Base-by-base conservation (phyloP, 2,888 invertebrate genomes). In the Tachina grossa region DNA sequence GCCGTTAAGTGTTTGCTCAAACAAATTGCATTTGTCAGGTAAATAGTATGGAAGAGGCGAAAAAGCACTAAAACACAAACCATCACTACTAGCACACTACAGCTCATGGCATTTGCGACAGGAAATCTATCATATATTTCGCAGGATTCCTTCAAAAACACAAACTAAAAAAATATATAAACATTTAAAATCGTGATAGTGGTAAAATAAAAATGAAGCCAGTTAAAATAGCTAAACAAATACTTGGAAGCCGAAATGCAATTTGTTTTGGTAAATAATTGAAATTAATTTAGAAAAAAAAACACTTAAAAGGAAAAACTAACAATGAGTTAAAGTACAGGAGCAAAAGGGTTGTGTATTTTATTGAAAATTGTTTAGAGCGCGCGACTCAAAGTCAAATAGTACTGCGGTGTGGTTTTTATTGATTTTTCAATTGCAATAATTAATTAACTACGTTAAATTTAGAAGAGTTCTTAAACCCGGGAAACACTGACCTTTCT, bases 1-100 rank as follows among this genome's bases (percentile, higher is more conserved):
- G 83, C 85, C 79, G 85, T 71, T 83, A 83, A 85, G 85, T 85
- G 85, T 85, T 85, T 83, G 76, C 83, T 85, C 76, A 79, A 83
- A 83, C 79, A 83, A 85, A 85, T 85, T 85, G 85, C 85, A 83
- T 83, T 85, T 85, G 79, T 49, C 76, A 83, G 79, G 65, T 79
- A 71, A 75, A 65, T 63, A 31, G 6, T 31, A 77, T 85, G 65
- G 16, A 14, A 49, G 55, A 57, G 41, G 4, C 16, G 5, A 43
- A 51, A 61, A 63, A 22, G 59, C 13, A 16, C 31, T 51, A 72
- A 63, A 22, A 49, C 31, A 49, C 13, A 16, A 22, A 53, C n/a
- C 10, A 9, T 16, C 43, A 11, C 19, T 22, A 69, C n/a, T 41
- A 49, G 59, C 19, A 49, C 39, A 13, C 53, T 31, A n/a, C 59